Conservation (phyloP, 2,888 invertebrate species). For the Drosophila gaucha region DNA sequence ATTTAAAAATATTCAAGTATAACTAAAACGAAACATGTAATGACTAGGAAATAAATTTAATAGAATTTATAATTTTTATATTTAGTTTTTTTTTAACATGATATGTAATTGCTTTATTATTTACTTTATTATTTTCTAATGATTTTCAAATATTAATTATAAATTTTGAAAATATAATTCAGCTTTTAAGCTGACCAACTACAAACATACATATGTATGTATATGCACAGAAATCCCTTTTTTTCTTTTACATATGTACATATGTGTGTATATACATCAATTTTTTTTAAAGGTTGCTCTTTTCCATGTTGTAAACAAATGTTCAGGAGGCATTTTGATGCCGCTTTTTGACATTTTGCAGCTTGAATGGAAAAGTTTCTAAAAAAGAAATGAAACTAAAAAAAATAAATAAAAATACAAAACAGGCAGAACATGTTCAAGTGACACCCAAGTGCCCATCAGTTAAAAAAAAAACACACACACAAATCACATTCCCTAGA, state of each 20-base stretch:
- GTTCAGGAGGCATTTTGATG: slow-evolving; percentile 12
- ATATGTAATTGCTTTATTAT: too few species aligned
- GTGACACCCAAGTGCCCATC: slow-evolving; percentile 49
- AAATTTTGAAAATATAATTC: too few species aligned
- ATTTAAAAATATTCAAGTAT: too few species aligned
- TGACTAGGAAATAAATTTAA: too few species aligned
- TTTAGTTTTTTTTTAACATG: too few species aligned
- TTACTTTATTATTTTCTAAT: too few species aligned
- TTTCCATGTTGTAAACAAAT: neutral
- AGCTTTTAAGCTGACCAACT: too few species aligned
- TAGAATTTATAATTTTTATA: too few species aligned
- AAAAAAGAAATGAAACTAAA: slow-evolving; percentile 7
- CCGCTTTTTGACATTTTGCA: slow-evolving; percentile 53
- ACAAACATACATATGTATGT: too few species aligned
- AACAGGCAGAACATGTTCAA: slow-evolving; percentile 41
- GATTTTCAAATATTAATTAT: too few species aligned
- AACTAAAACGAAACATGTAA: too few species aligned
- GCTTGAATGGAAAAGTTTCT: slow-evolving; percentile 55
- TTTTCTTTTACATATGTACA: neutral
- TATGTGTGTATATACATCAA: neutral
- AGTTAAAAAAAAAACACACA: slow-evolving; percentile 22
- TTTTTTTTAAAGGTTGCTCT: slow-evolving; percentile 11
- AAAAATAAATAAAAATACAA: slow-evolving; percentile 9
- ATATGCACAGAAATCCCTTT: neutral
- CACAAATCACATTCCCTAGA: slow-evolving; percentile 23